Evolutionary conservation across 2,797 vertebrate species (phyloP).

Genomic region (Pelodytes ibericus): DNA sequence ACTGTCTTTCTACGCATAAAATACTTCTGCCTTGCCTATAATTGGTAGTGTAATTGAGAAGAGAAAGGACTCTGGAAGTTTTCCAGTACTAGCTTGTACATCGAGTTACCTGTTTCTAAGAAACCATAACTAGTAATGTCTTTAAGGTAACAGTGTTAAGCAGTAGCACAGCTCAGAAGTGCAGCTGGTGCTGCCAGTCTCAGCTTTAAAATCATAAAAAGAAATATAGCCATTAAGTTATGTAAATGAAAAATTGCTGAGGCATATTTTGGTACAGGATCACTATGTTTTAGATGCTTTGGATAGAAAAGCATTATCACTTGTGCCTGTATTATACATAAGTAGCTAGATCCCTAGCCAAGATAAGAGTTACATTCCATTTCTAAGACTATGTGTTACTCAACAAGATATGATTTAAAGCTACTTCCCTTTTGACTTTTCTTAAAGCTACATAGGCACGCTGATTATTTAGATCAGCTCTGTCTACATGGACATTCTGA

Average conservation of each 20-base stretch:
- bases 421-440: constrained; percentile 39
- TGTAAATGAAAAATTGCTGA: constrained; percentile 46
- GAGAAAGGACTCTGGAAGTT: constrained; percentile 23
- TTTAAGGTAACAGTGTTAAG: constrained; percentile 18
- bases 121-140: constrained; percentile 29
- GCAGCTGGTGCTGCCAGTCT: constrained; percentile 44
- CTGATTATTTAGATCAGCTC: not conserved
- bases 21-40: constrained; percentile 13
- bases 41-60: constrained; percentile 43
- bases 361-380: constrained; percentile 50
- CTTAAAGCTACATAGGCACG: constrained; percentile 8
- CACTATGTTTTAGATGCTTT: constrained; percentile 50
- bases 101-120: constrained; percentile 53
- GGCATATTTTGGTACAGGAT: constrained; percentile 37
- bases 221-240: constrained; percentile 45
- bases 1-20: constrained; percentile 13
- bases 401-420: constrained; percentile 54
- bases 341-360: constrained; percentile 30
- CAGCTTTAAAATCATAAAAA: constrained; percentile 33
- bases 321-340: constrained; percentile 20
- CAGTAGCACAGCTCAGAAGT: constrained; percentile 4
- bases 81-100: constrained; percentile 42
- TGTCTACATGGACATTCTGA: no score
- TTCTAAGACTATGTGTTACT: constrained; percentile 38
- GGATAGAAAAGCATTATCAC: constrained; percentile 45